These are phyloP conservation scores for Drosophila melanica DNA, from an alignment of 1,140 invertebrate genomes.

Conservation along the genomic window DNA sequence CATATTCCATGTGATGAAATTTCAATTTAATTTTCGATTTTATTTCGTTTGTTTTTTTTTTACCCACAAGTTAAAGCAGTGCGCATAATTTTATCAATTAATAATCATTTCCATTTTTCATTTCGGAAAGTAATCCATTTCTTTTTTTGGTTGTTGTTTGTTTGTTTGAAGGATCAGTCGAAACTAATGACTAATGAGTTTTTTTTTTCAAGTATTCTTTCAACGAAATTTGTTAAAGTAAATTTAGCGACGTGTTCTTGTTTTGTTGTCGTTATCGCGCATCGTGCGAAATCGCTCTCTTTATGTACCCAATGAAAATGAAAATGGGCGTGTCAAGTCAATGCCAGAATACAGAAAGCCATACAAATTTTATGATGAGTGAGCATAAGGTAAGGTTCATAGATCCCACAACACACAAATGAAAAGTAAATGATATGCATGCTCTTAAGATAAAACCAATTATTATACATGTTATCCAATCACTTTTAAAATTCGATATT, in stretches of 20 bases:
- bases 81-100: slow-evolving; percentile 12
- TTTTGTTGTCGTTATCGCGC: slow-evolving; percentile 63
- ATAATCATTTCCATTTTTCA: slow-evolving; percentile 14
- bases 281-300: slow-evolving; percentile 42
- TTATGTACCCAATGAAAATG: slow-evolving; percentile 34
- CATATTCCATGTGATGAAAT: slow-evolving; percentile 11
- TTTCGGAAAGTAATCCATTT: slow-evolving; percentile 1
- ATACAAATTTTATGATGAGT: slow-evolving; percentile 80
- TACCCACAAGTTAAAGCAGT: slow-evolving; percentile 7
- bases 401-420: slow-evolving; percentile 46
- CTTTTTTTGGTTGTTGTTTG: slow-evolving; percentile 13
- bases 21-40: slow-evolving; percentile 14
- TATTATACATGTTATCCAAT: slow-evolving; percentile 42
- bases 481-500: slow-evolving; percentile 44
- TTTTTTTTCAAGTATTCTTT: slow-evolving; percentile 55
- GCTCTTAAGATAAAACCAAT: slow-evolving; percentile 48
- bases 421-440: slow-evolving; percentile 46
- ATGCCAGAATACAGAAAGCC: slow-evolving; percentile 74
- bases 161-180: slow-evolving; percentile 40
- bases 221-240: slow-evolving; percentile 39
- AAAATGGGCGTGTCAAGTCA: slow-evolving; percentile 65
- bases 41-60: slow-evolving; percentile 14
- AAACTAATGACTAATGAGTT: slow-evolving; percentile 51
- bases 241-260: slow-evolving; percentile 60
- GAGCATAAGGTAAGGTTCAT: slow-evolving; percentile 83